Percentiles rank a stretch among this genome's conserved stretches.
Evolutionary conservation across 1,140 invertebrate genomes (phyloP).

Genomic region (Caerostris darwini): DNA sequence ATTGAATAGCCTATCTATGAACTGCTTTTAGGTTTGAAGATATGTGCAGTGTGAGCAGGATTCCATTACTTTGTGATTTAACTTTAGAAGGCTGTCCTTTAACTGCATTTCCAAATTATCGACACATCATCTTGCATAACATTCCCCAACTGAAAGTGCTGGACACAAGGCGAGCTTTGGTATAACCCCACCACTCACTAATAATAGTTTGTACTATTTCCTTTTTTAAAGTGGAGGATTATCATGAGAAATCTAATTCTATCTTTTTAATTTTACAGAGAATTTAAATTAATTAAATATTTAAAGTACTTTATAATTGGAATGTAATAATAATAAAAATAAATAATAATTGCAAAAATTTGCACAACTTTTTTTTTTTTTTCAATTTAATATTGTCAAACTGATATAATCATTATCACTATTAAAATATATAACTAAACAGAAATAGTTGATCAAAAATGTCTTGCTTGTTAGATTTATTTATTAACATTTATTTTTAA

Average conservation of each 20-base stretch:
- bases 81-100: conserved; percentile 75
- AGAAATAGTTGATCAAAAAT: no score
- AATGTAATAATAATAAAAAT: no score
- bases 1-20: conserved; percentile 1
- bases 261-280: not conserved
- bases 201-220: not conserved
- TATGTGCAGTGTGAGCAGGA: conserved; percentile 72
- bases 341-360: no score
- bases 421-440: no score
- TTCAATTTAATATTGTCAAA: no score
- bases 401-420: no score
- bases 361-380: no score
- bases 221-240: conserved; percentile 44
- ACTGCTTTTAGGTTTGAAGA: conserved; percentile 76
- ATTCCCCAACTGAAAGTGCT: conserved; percentile 75
- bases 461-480: no score
- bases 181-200: conserved; percentile 34
- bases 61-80: conserved; percentile 77
- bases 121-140: conserved; percentile 70
- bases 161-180: conserved; percentile 76
- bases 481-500: no score
- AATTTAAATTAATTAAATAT: no score
- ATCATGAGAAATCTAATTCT: not conserved
- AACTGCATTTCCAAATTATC: conserved; percentile 75
- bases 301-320: no score